Conservation (phyloP, 2,888 invertebrate genomes). For the Drosophila birchii region DNA sequence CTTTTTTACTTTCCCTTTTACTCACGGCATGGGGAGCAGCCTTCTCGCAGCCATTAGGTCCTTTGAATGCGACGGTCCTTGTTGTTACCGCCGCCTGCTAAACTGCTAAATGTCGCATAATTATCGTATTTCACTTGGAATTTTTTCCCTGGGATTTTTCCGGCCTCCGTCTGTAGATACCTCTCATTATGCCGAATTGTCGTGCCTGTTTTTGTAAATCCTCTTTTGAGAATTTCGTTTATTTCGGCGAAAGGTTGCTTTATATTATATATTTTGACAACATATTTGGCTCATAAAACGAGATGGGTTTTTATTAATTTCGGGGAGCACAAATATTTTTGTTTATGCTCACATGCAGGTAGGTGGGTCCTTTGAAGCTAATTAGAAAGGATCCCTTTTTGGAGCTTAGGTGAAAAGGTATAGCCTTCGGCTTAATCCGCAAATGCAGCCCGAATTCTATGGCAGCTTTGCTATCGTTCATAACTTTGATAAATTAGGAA, state of each 20-base stretch:
- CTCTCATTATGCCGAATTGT: constrained; percentile 73
- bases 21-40: constrained; percentile 28
- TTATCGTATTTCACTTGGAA: constrained; percentile 76
- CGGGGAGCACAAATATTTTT: constrained; percentile 46
- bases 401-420: constrained; percentile 24
- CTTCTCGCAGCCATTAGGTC: constrained; percentile 67
- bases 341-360: constrained; percentile 7
- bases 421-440: background rate
- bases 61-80: constrained; percentile 53
- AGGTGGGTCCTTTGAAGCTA: constrained; percentile 33
- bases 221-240: constrained; percentile 20
- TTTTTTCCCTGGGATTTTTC: constrained; percentile 30
- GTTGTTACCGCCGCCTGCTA: constrained; percentile 64
- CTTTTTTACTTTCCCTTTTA: constrained; percentile 40
- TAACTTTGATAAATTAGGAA: constrained; percentile 15
- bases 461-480: background rate
- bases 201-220: constrained; percentile 33
- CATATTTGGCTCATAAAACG: constrained; percentile 69
- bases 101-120: constrained; percentile 80
- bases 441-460: constrained; percentile 10
- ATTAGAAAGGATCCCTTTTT: constrained; percentile 26
- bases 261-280: constrained; percentile 20
- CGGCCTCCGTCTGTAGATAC: constrained; percentile 17
- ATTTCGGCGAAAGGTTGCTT: background rate
- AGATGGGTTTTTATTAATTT: constrained; percentile 76